Evolutionary conservation across 2,113 vertebrate genomes (phyloP).

Genomic region (Nibea coibor): DNA sequence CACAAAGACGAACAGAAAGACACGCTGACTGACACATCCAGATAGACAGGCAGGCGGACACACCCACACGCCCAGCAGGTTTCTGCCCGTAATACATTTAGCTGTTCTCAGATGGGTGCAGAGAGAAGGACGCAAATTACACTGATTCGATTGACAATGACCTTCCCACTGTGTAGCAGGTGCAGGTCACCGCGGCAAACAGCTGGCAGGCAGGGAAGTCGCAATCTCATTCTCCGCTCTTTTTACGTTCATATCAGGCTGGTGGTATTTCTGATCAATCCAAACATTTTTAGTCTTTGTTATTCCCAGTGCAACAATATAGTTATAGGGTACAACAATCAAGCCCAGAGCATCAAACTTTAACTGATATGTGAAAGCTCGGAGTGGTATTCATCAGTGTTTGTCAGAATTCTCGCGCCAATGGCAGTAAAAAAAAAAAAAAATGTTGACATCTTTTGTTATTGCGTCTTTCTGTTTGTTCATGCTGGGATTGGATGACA

Average conservation of each 20-base stretch:
- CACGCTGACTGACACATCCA: conserved; percentile 22
- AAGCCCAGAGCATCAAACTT: background rate
- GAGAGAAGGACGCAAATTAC: conserved; percentile 52
- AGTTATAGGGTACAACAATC: background rate
- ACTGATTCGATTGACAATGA: conserved; percentile 64
- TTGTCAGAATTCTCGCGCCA: conserved; percentile 5
- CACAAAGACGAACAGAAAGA: conserved; percentile 43
- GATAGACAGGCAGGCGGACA: conserved; percentile 23
- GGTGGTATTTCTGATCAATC: background rate
- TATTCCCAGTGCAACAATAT: background rate
- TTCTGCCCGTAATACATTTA: conserved; percentile 56
- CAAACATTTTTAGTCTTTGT: background rate
- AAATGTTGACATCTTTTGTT: conserved; percentile 14
- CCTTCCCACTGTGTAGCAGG: conserved; percentile 63
- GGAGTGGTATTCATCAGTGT: background rate
- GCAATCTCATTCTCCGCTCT: background rate
- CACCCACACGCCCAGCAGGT: conserved; percentile 49
- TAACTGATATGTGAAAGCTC: background rate
- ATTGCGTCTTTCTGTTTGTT: conserved; percentile 8
- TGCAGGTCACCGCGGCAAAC: conserved; percentile 60
- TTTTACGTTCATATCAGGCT: background rate
- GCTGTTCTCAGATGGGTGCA: conserved; percentile 36
- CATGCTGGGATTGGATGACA: background rate
- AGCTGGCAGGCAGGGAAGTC: conserved; percentile 55
- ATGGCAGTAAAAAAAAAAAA: conserved; percentile 9